These are phyloP conservation scores for Galerucella calmariensis DNA, from an alignment of 2,888 invertebrate species.

Conservation along the genomic window DNA sequence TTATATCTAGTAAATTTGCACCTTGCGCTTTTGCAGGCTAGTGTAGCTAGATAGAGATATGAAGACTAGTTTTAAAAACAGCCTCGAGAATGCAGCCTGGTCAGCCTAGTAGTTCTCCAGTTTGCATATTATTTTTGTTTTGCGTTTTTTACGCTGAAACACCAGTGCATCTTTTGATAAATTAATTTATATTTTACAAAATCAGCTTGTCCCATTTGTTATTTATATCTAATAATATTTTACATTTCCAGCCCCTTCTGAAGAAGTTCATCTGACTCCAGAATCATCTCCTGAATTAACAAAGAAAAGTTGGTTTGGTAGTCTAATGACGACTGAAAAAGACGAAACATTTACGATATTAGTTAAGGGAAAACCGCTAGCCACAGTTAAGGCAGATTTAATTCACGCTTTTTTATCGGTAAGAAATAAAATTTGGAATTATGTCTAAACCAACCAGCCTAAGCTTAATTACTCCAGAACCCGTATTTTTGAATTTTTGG, in stretches of 20 bases:
- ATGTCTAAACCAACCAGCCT: not conserved
- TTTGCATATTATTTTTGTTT: too few relatives aligned
- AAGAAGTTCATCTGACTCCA: conserved; percentile 93
- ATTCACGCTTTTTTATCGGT: conserved; percentile 99
- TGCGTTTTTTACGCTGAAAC: too few relatives aligned
- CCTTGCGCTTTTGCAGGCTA: too few relatives aligned
- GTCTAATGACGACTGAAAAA: conserved; percentile 95
- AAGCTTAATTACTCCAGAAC: too few relatives aligned
- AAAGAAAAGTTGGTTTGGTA: conserved; percentile 99
- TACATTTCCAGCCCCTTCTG: conserved; percentile 76
- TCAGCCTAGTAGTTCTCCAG: too few relatives aligned
- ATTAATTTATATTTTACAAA: too few relatives aligned
- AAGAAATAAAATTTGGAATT: conserved; percentile 61
- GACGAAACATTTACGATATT: conserved; percentile 97
- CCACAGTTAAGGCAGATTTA: conserved; percentile 97
- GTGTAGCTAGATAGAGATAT: too few relatives aligned
- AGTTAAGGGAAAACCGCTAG: conserved; percentile 95
- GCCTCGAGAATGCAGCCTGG: too few relatives aligned
- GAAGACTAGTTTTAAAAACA: too few relatives aligned
- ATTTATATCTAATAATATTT: not conserved
- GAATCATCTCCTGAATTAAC: conserved; percentile 96
- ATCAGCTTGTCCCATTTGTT: not conserved
- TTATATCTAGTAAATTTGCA: too few relatives aligned
- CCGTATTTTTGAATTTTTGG: too few relatives aligned
- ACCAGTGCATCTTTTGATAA: too few relatives aligned